Base-by-base conservation (phyloP, 2,888 invertebrate species). In the Himalopsyche kuldschensis region DNA sequence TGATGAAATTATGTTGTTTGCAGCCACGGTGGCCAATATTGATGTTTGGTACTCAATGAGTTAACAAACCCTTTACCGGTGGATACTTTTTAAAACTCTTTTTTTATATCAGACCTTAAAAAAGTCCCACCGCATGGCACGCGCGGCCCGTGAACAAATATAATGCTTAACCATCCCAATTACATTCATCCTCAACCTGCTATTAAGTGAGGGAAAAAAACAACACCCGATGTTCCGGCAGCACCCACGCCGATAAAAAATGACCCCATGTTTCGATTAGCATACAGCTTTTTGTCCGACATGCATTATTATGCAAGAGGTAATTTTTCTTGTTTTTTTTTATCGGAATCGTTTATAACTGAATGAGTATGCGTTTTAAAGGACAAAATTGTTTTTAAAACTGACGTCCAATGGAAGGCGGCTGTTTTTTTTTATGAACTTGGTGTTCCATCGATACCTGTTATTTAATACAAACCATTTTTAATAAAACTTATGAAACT, bases 101-200 rank as follows among this genome's bases (percentile, higher is more conserved):
- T 55, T 55, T 41, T 2, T 55, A 15, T 55, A 55, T 20, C 10
- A 55, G n/a, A 20, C 24, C 20, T 79, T 79, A 84, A 82, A 85
- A 85, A 85, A 83, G 35, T 46, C 41, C 41, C 80, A 78, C 84
- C 86, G 83, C 86, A 76, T 86, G 86, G 86, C 86, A 86, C 86
- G 86, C 86, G 86, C 82, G 55, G 75, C 75, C 35, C 80, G 48
- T 79, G 79, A 81, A 84, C 83, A 81, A 83, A 84, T 55, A 55
- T 20, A 55, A 55, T 84, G 85, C 78, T 84, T 83, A 85, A 47
- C 83, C 83, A 81, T 83, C 82, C 82, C 86, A 84, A 86, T 84
- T 84, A 85, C 86, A 84, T 83, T 83, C 86, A 82, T 80, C 75
- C 63, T 79, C 84, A 86, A 86, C 86, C 86, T 86, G 86, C 83